Evolutionary conservation across 2,888 invertebrate species (phyloP).

Genomic region (Caenorhabditis japonica): DNA sequence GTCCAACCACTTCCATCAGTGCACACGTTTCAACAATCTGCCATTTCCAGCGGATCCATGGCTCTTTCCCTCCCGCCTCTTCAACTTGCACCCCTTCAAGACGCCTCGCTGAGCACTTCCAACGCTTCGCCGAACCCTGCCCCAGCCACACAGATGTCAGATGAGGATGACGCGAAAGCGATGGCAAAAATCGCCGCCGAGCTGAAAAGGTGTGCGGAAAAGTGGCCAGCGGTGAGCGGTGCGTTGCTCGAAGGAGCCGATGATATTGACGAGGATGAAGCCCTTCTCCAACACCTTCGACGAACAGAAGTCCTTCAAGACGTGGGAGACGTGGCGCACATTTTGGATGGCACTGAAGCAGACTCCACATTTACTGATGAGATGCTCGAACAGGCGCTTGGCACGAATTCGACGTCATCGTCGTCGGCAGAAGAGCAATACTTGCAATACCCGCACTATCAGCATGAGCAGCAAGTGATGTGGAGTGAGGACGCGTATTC

Average conservation of each 20-base stretch:
- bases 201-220: slow-evolving; percentile 49
- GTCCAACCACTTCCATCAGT: slow-evolving; percentile 3
- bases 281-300: neutral
- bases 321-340: slow-evolving; percentile 7
- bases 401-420: slow-evolving; percentile 11
- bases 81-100: slow-evolving; percentile 5
- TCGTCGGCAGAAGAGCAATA: slow-evolving; percentile 25
- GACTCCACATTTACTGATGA: slow-evolving; percentile 57
- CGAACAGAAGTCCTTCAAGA: neutral
- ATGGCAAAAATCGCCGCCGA: slow-evolving; percentile 56
- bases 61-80: neutral
- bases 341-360: slow-evolving; percentile 22
- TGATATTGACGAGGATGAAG: slow-evolving; percentile 2
- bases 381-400: slow-evolving; percentile 1
- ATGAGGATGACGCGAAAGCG: slow-evolving; percentile 41
- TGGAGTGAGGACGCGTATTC: neutral
- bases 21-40: neutral
- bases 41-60: neutral
- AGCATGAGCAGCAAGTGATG: neutral
- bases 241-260: slow-evolving; percentile 25
- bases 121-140: neutral
- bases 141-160: slow-evolving; percentile 7
- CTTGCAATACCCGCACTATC: neutral
- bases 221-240: slow-evolving; percentile 6
- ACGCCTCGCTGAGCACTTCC: neutral